Conservation (phyloP, 64 coral and sea anemone species). For the Orbicella faveolata region DNA sequence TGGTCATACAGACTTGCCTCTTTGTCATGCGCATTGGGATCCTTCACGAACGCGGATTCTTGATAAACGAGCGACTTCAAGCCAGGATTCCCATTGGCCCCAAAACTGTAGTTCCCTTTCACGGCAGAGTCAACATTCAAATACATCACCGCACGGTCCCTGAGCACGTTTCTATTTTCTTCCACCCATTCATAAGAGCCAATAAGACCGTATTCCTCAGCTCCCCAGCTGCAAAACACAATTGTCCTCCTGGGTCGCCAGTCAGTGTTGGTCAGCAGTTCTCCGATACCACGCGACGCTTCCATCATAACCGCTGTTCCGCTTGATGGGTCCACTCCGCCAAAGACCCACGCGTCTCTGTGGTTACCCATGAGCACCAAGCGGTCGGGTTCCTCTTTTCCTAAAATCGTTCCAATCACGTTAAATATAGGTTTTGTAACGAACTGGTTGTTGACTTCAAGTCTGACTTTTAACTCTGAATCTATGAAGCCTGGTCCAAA, state of each 20-base stretch:
- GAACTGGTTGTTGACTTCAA: conserved; percentile 44
- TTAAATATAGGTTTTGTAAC: conserved; percentile 52
- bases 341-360: conserved; percentile 87
- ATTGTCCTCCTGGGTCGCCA: conserved; percentile 66
- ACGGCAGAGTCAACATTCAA: not conserved
- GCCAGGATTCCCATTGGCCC: conserved; percentile 1
- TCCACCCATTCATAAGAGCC: conserved; percentile 69
- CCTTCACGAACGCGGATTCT: conserved; percentile 14
- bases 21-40: conserved; percentile 12
- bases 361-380: conserved; percentile 85
- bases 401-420: conserved; percentile 63
- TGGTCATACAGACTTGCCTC: conserved; percentile 54
- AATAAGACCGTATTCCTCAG: conserved; percentile 40
- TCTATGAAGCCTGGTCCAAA: conserved; percentile 69
- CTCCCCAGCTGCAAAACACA: conserved; percentile 51
- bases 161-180: not conserved
- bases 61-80: conserved; percentile 16
- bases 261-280: not conserved
- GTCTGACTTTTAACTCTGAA: not conserved
- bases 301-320: conserved; percentile 78
- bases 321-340: conserved; percentile 71
- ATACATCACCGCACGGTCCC: not conserved
- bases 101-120: not conserved
- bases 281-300: conserved; percentile 6
- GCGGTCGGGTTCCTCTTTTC: conserved; percentile 69